A percentile compares a stretch with the other conserved stretches of the same genome.
phyloP scores from a whole-genome alignment of 1,140 invertebrate genomes.

The Drosophila dunni region DNA sequence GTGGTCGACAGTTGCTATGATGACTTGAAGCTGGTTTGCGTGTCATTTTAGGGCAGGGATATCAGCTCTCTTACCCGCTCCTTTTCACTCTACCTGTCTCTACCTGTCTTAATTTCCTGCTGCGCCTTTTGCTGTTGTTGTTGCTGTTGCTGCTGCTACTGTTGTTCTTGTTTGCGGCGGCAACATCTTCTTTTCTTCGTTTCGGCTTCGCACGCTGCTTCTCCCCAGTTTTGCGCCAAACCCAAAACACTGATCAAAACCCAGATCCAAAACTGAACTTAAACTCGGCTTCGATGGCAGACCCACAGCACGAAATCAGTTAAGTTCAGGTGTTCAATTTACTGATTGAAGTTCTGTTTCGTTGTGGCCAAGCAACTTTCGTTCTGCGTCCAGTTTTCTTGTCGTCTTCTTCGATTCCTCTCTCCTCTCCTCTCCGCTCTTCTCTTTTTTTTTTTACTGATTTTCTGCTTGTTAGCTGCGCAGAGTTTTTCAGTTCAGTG shows the following conservation, averaged over 20 bases:
- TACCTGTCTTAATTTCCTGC: slow-evolving; percentile 75
- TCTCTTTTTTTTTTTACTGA: slow-evolving; percentile 2
- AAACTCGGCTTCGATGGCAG: background rate
- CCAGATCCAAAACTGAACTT: background rate
- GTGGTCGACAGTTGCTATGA: slow-evolving; percentile 40
- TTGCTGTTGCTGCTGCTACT: slow-evolving; percentile 39
- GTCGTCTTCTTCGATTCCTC: slow-evolving; percentile 23
- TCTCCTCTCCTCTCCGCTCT: slow-evolving; percentile 3
- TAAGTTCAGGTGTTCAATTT: slow-evolving; percentile 83
- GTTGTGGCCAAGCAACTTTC: slow-evolving; percentile 76
- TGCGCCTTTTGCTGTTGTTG: slow-evolving; percentile 40
- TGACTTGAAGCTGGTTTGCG: slow-evolving; percentile 35
- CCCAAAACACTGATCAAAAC: background rate
- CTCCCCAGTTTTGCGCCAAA: slow-evolving; percentile 36
- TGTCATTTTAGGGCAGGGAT: slow-evolving; percentile 38
- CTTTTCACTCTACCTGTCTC: background rate
- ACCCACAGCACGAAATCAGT: slow-evolving; percentile 76
- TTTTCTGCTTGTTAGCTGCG: slow-evolving; percentile 35
- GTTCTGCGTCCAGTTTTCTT: slow-evolving; percentile 46
- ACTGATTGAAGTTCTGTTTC: slow-evolving; percentile 79
- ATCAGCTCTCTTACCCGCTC: background rate
- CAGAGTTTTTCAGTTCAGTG: background rate
- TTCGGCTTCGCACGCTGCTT: slow-evolving; percentile 33
- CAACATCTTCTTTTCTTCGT: slow-evolving; percentile 52
- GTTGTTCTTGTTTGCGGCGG: slow-evolving; percentile 23